phyloP scores from a whole-genome alignment of 2,113 vertebrate species.

The Gallinago undulata region DNA sequence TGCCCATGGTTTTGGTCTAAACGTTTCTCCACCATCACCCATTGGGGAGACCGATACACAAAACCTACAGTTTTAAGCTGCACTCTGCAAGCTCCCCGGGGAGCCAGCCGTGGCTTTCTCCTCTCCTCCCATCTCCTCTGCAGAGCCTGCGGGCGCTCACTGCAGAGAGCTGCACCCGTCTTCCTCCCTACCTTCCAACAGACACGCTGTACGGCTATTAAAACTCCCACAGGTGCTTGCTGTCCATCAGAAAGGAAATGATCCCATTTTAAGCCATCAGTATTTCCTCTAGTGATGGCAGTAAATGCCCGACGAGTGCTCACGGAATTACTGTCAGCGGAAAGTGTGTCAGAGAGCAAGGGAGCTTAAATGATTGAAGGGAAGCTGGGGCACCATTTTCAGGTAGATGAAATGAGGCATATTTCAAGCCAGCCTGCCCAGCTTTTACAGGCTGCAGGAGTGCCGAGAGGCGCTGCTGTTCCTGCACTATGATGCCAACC shows the following conservation, averaged over 20 bases:
- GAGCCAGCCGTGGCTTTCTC: not conserved
- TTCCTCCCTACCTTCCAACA: not conserved
- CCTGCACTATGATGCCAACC: not conserved
- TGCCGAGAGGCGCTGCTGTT: not conserved
- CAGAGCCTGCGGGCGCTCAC: not conserved
- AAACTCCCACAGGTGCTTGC: slow-evolving; percentile 59
- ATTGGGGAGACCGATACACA: not conserved
- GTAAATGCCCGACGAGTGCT: slow-evolving; percentile 39
- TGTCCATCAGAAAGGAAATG: slow-evolving; percentile 71
- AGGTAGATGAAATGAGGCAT: slow-evolving; percentile 55
- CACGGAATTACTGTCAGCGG: slow-evolving; percentile 63
- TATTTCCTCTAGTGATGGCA: slow-evolving; percentile 65
- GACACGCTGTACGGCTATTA: slow-evolving; percentile 8
- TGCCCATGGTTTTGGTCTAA: not conserved
- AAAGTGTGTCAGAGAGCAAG: slow-evolving; percentile 66
- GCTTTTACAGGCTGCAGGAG: not conserved
- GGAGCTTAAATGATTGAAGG: slow-evolving; percentile 68
- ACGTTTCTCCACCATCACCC: not conserved
- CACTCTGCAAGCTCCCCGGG: not conserved
- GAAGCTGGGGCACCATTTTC: slow-evolving; percentile 54
- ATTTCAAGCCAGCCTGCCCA: not conserved
- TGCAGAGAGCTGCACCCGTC: not conserved
- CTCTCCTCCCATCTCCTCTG: not conserved
- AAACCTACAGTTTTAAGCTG: not conserved
- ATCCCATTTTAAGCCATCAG: slow-evolving; percentile 71